Evolutionary conservation across 2,113 vertebrate species (phyloP).

Genomic region (Sterna hirundo): DNA sequence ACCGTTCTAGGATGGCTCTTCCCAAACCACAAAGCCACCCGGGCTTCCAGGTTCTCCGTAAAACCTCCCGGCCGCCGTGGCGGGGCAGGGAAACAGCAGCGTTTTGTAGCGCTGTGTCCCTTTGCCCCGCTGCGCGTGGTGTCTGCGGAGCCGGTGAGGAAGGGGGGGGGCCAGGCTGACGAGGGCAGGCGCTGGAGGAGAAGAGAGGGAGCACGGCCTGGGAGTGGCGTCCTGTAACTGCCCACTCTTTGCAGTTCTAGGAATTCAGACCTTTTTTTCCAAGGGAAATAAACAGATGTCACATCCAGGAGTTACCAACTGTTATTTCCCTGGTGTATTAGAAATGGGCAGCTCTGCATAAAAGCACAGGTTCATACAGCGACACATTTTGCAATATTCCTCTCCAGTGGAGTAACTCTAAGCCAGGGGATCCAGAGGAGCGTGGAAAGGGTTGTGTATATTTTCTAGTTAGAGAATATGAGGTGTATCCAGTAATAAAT

Average conservation of each 20-base stretch:
- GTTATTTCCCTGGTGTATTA: neutral
- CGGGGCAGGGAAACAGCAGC: neutral
- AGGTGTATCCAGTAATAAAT: neutral
- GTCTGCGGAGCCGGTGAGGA: neutral
- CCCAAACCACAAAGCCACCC: neutral
- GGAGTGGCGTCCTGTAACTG: neutral
- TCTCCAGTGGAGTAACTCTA: neutral
- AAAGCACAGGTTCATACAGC: neutral
- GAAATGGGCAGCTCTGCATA: neutral
- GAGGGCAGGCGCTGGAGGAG: neutral
- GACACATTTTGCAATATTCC: neutral
- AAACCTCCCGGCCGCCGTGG: neutral
- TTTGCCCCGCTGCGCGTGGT: neutral
- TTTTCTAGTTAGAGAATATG: neutral
- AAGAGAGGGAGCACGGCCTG: neutral
- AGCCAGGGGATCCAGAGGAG: neutral
- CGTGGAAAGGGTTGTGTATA: neutral
- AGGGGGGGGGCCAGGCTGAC: neutral
- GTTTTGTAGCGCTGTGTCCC: neutral
- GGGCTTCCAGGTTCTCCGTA: neutral
- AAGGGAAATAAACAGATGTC: neutral
- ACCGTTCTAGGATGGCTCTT: neutral
- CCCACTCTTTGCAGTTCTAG: neutral
- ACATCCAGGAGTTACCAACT: neutral
- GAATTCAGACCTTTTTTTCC: neutral